Evolutionary conservation across 2,888 invertebrate species (phyloP).

Genomic region (Anthoptus insignis): DNA sequence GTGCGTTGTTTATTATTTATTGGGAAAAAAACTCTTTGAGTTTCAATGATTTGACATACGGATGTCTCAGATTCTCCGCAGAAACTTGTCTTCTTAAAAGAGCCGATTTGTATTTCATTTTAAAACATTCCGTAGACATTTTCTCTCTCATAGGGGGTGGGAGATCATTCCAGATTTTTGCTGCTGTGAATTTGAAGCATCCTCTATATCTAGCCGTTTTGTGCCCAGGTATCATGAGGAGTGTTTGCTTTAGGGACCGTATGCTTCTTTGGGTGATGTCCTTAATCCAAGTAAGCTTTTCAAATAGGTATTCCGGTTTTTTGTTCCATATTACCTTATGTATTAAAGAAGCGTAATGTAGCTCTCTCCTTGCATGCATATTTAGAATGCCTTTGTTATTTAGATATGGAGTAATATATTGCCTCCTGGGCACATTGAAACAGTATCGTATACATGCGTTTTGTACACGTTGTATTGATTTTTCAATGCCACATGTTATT

Average conservation of each 20-base stretch:
- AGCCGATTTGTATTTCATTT: too few species aligned
- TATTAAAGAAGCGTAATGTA: slow-evolving; percentile 12
- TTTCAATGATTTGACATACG: background rate
- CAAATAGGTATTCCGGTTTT: too few species aligned
- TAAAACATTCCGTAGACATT: background rate
- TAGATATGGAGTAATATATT: background rate
- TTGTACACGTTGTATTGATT: background rate
- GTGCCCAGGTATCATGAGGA: background rate
- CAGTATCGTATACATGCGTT: slow-evolving; percentile 4
- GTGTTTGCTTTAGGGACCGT: background rate
- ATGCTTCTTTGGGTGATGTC: background rate
- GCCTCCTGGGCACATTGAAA: background rate
- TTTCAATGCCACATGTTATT: background rate
- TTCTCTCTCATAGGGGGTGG: background rate
- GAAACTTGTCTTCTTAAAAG: background rate
- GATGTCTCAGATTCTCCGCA: background rate
- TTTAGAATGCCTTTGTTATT: slow-evolving; percentile 12
- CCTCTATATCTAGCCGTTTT: slow-evolving; percentile 2
- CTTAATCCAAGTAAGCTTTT: background rate
- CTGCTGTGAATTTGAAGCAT: background rate
- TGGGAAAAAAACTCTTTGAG: background rate
- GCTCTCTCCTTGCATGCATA: slow-evolving; percentile 11
- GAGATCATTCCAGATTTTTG: too few species aligned
- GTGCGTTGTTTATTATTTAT: too few species aligned
- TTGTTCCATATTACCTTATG: too few species aligned